A percentile compares a stretch with the other conserved stretches of the same genome.
Evolutionary conservation across 2,113 vertebrate species (phyloP).

Genomic region (Plestiodon gilberti): DNA sequence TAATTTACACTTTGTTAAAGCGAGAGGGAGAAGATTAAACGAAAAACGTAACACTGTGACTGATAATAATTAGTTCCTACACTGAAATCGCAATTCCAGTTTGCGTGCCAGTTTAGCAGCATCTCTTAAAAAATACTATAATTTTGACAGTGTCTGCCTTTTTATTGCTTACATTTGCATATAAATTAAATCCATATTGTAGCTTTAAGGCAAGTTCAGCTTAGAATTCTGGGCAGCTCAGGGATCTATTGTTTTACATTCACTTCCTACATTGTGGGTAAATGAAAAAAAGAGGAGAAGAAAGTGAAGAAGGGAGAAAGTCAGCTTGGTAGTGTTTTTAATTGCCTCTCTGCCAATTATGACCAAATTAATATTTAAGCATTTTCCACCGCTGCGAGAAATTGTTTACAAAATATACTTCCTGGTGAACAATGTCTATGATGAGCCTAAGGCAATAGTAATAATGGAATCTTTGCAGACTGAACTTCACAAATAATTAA

Average conservation of each 20-base stretch:
- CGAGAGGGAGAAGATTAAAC: slow-evolving; percentile 68
- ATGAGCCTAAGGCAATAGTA: slow-evolving; percentile 55
- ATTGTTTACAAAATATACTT: slow-evolving; percentile 72
- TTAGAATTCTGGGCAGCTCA: slow-evolving; percentile 85
- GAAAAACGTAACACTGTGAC: slow-evolving; percentile 72
- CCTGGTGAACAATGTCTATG: slow-evolving; percentile 45
- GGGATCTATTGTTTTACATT: slow-evolving; percentile 93
- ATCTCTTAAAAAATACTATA: slow-evolving; percentile 81
- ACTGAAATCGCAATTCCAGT: slow-evolving; percentile 70
- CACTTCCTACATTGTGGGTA: slow-evolving; percentile 80
- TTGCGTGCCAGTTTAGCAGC: slow-evolving; percentile 66
- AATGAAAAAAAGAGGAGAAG: slow-evolving; percentile 77
- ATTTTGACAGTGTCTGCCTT: slow-evolving; percentile 94
- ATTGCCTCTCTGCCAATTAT: slow-evolving; percentile 83
- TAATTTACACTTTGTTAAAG: slow-evolving; percentile 73
- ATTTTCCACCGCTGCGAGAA: slow-evolving; percentile 69
- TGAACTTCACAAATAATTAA: slow-evolving; percentile 70
- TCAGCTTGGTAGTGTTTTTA: slow-evolving; percentile 81
- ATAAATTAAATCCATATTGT: slow-evolving; percentile 99
- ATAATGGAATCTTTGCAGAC: slow-evolving; percentile 62
- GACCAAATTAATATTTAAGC: slow-evolving; percentile 85
- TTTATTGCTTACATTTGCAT: slow-evolving; percentile 99
- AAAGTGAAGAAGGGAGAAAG: slow-evolving; percentile 78
- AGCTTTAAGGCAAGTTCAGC: slow-evolving; percentile 93
- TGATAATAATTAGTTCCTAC: slow-evolving; percentile 80